Evolutionary conservation across 2,113 vertebrate genomes (phyloP).

Genomic region (Hypanus sabinus): DNA sequence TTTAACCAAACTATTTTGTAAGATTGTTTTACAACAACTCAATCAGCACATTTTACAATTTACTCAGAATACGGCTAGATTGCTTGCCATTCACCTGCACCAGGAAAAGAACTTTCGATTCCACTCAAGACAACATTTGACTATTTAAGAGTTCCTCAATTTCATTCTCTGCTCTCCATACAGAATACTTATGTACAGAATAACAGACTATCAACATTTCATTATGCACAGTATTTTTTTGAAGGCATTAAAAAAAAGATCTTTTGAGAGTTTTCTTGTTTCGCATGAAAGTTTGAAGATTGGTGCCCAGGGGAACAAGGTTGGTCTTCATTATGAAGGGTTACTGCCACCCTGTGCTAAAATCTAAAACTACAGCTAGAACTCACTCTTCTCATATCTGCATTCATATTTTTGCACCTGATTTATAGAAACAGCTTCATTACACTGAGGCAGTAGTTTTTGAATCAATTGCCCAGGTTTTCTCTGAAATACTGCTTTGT

Average conservation of each 20-base stretch:
- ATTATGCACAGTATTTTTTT: not conserved
- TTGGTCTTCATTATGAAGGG: not conserved
- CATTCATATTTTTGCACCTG: too few relatives aligned
- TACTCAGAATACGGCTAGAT: not conserved
- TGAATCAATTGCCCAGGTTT: not conserved
- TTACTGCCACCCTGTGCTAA: slow-evolving; percentile 1
- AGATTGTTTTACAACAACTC: not conserved
- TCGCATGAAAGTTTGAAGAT: slow-evolving; percentile 9
- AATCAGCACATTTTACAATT: not conserved
- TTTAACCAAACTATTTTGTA: not conserved
- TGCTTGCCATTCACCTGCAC: too few relatives aligned
- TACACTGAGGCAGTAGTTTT: not conserved
- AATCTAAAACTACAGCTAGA: not conserved
- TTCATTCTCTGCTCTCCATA: not conserved
- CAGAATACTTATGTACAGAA: not conserved
- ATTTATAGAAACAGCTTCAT: too few relatives aligned
- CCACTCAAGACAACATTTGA: not conserved
- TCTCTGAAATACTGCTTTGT: not conserved
- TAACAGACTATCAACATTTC: too few relatives aligned
- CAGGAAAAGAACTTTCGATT: not conserved
- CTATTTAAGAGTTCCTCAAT: not conserved
- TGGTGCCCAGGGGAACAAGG: not conserved
- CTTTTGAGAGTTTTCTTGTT: not conserved
- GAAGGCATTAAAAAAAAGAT: not conserved
- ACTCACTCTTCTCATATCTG: not conserved